phyloP scores from a whole-genome alignment of 2,888 invertebrate species.

The Agyllia agylla region DNA sequence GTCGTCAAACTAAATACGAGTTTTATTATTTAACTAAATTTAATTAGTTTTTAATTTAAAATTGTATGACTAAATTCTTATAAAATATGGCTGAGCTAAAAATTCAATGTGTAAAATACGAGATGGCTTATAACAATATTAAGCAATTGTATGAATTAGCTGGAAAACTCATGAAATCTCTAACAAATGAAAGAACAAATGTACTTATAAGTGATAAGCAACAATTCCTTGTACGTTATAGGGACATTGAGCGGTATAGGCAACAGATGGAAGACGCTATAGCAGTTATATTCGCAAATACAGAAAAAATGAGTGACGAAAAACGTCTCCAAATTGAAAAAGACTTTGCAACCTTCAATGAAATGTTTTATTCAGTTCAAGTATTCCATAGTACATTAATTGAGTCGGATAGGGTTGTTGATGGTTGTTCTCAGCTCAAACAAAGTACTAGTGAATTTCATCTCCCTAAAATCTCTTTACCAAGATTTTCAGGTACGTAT shows the following conservation, averaged over 20 bases:
- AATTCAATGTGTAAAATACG: not conserved
- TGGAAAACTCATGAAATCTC: not conserved
- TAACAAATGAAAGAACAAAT: too few relatives aligned
- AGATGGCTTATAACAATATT: not conserved
- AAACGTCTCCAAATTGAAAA: not conserved
- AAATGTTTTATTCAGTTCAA: conserved; percentile 1
- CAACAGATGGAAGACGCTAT: conserved; percentile 15
- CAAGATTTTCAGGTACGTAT: conserved; percentile 14
- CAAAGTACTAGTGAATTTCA: not conserved
- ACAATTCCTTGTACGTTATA: not conserved
- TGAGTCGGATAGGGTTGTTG: not conserved
- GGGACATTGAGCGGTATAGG: conserved; percentile 1
- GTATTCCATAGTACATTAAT: not conserved
- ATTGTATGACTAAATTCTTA: too few relatives aligned
- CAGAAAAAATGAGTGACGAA: not conserved
- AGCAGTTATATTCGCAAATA: not conserved
- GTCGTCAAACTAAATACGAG: too few relatives aligned
- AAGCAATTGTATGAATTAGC: not conserved
- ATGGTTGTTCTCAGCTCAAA: not conserved
- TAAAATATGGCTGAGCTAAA: not conserved
- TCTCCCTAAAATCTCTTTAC: conserved; percentile 12
- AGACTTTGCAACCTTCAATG: not conserved
- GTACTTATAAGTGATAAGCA: not conserved
- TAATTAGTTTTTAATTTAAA: too few relatives aligned
- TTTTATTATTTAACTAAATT: too few relatives aligned